Base-by-base conservation (phyloP, 1,140 invertebrate species). In the Macrotrachela quadricornifera region DNA sequence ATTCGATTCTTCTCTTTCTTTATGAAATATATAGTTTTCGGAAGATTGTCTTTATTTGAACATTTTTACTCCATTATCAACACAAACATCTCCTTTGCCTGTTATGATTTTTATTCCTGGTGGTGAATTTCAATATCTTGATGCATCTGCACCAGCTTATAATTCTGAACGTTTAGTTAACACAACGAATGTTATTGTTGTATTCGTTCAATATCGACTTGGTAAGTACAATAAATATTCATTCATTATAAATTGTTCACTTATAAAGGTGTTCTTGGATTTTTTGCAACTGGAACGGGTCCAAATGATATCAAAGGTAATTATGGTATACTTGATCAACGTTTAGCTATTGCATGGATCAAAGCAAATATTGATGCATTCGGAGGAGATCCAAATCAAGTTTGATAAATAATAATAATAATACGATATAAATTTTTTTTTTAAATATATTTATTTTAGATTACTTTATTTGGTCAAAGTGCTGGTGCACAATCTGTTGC, bases 41-140 rank as follows among this genome's bases (percentile, higher is more conserved):
- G 91, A 96, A 74, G 88, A 96, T 71, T 96, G 91, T 68, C 77
- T 96, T n/a, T 91, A 90, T 67, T 75, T 95, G 52, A 94, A 88
- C 68, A 82, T 95, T 1, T 78, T 72, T 73, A 67, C 78, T 55
- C 86, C 87, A 1, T 57, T n/a, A n/a, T n/a, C n/a, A n/a, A n/a
- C 36, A 21, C 37, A 49, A 57, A 39, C n/a, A 46, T 44, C 54
- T 80, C 61, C 79, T 84, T 41, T 46, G 21, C 43, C 86, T n/a
- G 86, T 94, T 15, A 80, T 94, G 79, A 77, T 94, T 39, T 94
- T 87, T 87, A 81, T 46, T n/a, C n/a, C n/a, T 68, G 90, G 91
- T 38, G 90, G 90, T 39, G 86, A 87, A 4, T 96, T 92, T 71
- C 90, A 87, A 67, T 16, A 55, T 52, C 30, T 64, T 59, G 86